Conservation (phyloP, 2,113 vertebrate genomes). For the Tenebrosternarchus preto region DNA sequence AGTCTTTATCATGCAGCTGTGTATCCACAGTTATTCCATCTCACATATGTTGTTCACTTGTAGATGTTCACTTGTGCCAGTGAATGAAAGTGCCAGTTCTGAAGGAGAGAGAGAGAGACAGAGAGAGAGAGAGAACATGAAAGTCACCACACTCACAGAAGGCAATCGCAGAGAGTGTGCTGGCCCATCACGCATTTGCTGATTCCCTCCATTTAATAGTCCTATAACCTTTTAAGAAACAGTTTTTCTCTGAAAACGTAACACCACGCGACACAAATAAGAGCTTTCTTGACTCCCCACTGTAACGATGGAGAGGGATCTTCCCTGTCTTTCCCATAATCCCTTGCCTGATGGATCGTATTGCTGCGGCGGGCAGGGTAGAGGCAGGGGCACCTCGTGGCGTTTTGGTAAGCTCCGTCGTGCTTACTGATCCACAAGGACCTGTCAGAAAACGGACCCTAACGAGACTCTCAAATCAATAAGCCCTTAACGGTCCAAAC, state of each 20-base stretch:
- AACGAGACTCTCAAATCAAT: constrained; percentile 65
- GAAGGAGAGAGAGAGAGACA: background rate
- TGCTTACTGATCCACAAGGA: constrained; percentile 53
- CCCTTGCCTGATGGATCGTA: constrained; percentile 49
- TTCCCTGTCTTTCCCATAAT: constrained; percentile 47
- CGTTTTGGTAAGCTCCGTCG: constrained; percentile 56
- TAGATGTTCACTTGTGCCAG: background rate
- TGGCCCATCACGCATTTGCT: background rate
- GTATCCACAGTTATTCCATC: background rate
- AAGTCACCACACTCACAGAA: constrained; percentile 16
- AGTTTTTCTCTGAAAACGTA: background rate
- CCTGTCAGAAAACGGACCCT: constrained; percentile 56
- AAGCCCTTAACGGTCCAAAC: constrained; percentile 61
- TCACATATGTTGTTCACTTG: background rate
- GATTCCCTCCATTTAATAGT: constrained; percentile 31
- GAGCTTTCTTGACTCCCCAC: constrained; percentile 31
- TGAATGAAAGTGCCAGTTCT: background rate
- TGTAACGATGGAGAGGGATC: constrained; percentile 46
- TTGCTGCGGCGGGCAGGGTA: constrained; percentile 36
- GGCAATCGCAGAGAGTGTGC: constrained; percentile 16
- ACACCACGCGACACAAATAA: constrained; percentile 30
- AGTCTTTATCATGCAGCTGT: too few species aligned
- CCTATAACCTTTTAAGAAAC: constrained; percentile 27
- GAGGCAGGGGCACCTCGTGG: constrained; percentile 42
- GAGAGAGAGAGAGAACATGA: background rate